These are phyloP conservation scores for Delphinus delphis DNA, from an alignment of 2,113 vertebrate species.

Conservation along the genomic window DNA sequence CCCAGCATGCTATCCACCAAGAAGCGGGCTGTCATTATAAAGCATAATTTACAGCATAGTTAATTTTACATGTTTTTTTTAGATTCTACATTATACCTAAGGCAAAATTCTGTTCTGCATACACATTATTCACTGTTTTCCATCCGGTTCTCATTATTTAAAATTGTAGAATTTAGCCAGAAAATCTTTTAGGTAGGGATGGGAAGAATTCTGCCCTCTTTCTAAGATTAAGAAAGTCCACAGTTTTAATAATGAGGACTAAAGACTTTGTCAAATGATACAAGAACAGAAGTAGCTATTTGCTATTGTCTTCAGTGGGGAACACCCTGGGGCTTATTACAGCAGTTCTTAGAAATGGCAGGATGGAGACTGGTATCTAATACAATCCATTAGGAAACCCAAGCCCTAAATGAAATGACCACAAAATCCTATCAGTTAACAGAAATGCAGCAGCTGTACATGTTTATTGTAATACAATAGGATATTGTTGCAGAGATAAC, in stretches of 20 bases:
- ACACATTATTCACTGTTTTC: slow-evolving; percentile 30
- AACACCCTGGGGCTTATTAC: slow-evolving; percentile 71
- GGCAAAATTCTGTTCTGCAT: slow-evolving; percentile 63
- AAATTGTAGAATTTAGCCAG: slow-evolving; percentile 14
- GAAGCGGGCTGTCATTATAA: slow-evolving; percentile 74
- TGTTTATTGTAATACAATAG: slow-evolving; percentile 91
- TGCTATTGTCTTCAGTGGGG: slow-evolving; percentile 25
- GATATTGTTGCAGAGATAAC: slow-evolving; percentile 82
- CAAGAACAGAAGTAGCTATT: slow-evolving; percentile 44
- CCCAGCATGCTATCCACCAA: slow-evolving; percentile 67
- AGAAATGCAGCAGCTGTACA: slow-evolving; percentile 91
- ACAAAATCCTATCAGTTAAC: slow-evolving; percentile 90
- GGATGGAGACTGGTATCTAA: slow-evolving; percentile 79
- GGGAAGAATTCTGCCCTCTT: slow-evolving; percentile 27
- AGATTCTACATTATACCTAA: slow-evolving; percentile 49
- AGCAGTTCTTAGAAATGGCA: slow-evolving; percentile 78
- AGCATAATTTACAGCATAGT: slow-evolving; percentile 65
- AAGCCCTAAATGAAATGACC: slow-evolving; percentile 87
- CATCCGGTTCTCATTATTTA: slow-evolving; percentile 46
- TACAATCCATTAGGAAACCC: slow-evolving; percentile 87
- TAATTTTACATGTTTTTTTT: slow-evolving; percentile 64
- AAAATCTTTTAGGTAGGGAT: not conserved
- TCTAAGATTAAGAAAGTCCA: slow-evolving; percentile 46
- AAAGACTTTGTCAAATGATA: slow-evolving; percentile 43
- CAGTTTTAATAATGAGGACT: slow-evolving; percentile 51